Evolutionary conservation across 2,113 vertebrate species (phyloP), one percentile per base, ranked within the genome.

Genomic region (Tupaia chinensis): DNA sequence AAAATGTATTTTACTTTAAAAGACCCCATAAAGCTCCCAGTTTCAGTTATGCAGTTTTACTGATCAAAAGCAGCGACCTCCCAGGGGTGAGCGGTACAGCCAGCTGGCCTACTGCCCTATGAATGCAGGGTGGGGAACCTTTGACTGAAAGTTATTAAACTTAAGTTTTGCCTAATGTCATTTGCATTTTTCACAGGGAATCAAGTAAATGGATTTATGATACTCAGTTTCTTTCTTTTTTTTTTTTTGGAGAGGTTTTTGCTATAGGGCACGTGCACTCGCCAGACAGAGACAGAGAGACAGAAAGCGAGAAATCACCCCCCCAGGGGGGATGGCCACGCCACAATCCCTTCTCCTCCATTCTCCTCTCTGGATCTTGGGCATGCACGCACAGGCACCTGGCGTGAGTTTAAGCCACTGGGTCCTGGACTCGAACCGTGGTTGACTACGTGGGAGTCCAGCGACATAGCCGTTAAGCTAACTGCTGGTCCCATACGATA

Each of bases 141-240:
- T 94, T 91, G 94, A 66, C 95, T 91, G 61, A 60, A 95, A 96
- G 88, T 95, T 94, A 70, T 34, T 95, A 91, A 93, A 93, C 66
- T 53, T 78, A 68, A 94, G 44, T 95, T 97, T 97, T 95, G 83
- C 68, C 53, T 82, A 68, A 60, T 76, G 84, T 63, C 32, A 8
- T 96, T 97, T 93, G 65, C 58, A 54, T 97, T 83, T 96, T 95
- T 79, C 69, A 22, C 68, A 91, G 86, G 19, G 27, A 96, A 83
- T 91, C 82, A 58, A 58, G 83, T 32, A 32, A 32, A 32, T 32
- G 32, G 32, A 32, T 32, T 32, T 32, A 32, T 32, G 70, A 85
- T 91, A 63, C n/a, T 70, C 15, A 60, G 80, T 95, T 97, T 92
- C 74, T 92, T 90, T 32, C 32, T 32, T 32, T 32, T 32, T 32